Conservation (phyloP, 1,140 invertebrate genomes). For the Pentalonia nigronervosa region DNA sequence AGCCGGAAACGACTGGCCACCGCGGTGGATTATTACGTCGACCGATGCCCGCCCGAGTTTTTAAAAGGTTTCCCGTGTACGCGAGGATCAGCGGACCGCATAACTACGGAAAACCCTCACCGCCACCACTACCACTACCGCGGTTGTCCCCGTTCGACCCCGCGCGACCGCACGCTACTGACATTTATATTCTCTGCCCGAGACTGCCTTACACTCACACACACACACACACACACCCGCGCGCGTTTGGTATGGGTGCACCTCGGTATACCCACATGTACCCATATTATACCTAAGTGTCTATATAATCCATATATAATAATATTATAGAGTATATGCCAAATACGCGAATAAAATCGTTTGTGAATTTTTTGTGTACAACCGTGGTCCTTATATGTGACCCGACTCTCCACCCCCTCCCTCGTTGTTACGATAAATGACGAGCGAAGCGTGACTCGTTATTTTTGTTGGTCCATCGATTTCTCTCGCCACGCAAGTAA, state of each 20-base stretch:
- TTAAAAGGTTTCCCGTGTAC: conserved; percentile 58
- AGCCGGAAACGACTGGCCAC: conserved; percentile 17
- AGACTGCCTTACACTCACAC: background rate
- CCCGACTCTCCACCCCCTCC: background rate
- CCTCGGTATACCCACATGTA: no score
- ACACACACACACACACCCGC: no score
- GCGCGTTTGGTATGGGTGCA: no score
- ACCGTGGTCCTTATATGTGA: background rate
- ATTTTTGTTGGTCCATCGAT: background rate
- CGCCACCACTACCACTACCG: background rate
- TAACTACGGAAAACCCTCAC: conserved; percentile 32
- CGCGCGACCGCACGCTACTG: background rate
- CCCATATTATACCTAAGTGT: no score
- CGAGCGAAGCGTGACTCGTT: background rate
- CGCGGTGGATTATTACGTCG: conserved; percentile 11
- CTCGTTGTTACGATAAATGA: background rate
- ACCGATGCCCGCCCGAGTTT: conserved; percentile 13
- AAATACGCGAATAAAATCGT: background rate
- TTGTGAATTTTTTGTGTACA: background rate
- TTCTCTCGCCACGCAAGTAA: background rate
- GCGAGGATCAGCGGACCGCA: conserved; percentile 43
- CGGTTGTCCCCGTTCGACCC: background rate
- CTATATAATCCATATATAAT: no score
- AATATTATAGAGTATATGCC: background rate
- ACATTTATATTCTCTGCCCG: background rate